Base-by-base conservation (phyloP, 37 sponge, comb jelly and placozoan genomes). In the Beroe forskalii region DNA sequence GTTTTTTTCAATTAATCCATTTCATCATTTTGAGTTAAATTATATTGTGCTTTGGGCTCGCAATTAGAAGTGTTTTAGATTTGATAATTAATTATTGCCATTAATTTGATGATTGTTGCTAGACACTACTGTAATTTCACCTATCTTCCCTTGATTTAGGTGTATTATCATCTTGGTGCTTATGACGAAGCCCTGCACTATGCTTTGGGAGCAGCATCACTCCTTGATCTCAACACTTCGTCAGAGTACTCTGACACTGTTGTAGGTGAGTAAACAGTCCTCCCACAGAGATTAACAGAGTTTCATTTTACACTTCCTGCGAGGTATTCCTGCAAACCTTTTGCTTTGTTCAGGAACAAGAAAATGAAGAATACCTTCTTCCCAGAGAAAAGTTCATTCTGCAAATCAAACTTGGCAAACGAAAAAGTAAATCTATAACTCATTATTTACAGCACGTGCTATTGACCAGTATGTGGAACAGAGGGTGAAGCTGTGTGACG, bases 161-260 rank as follows among this genome's bases (percentile, higher is more conserved):
- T 98, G 20, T 98, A 95, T 94, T 98, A 98, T 61, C 99, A 98
- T 64, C 92, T 98, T 17, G 99, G 99, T 19, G 93, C 95, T 1
- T 98, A 95, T 93, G 91, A 95, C 36, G 96, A 96, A 43, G 93
- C 99, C 3, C 89, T 96, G 61, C 91, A 66, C 35, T 98, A 92
- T 90, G 99, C 99, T 14, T 93, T 98, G 25, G 93, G 94, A 14
- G 96, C 96, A 42, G 99, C 95, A 38, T 41, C 90, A 37, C 92
- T 90, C 62, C 95, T 98, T 89, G 94, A 98, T 42, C 94, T 98
- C 61, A 95, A 92, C 62, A 90, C 83, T 23, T 93, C 92, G 2
- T 93, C 96, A 4, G 96, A 98, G 93, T 98, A 96, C 89, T 93
- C 95, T 35, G 96, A 96, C 33, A 96, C 96, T 32, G 95, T 96